Conservation (phyloP, 2,113 vertebrate species). For the Zosterops borbonicus region DNA sequence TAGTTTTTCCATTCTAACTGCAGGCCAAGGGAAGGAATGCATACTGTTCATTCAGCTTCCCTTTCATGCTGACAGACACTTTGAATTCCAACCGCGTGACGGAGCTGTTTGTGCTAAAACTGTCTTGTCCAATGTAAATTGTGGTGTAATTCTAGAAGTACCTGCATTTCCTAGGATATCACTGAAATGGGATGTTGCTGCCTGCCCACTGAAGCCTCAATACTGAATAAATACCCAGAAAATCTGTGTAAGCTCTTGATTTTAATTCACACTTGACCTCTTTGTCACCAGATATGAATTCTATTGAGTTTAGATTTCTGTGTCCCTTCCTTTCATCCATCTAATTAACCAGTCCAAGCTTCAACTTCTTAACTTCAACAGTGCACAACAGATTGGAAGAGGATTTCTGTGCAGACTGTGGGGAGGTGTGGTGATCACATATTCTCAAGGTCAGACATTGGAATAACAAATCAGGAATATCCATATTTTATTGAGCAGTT, state of each 20-base stretch:
- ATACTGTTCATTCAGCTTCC: neutral
- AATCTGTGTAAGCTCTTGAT: conserved; percentile 36
- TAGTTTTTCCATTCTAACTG: neutral
- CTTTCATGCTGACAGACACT: conserved; percentile 39
- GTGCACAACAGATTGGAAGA: conserved; percentile 49
- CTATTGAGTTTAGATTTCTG: conserved; percentile 51
- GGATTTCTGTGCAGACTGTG: conserved; percentile 19
- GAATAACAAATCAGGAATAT: conserved; percentile 47
- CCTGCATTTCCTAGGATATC: neutral
- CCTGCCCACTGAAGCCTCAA: neutral
- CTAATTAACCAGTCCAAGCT: conserved; percentile 70
- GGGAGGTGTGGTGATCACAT: neutral
- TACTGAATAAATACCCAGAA: conserved; percentile 30
- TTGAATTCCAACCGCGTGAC: conserved; percentile 12
- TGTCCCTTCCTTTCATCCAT: conserved; percentile 49
- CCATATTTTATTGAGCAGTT: conserved; percentile 4
- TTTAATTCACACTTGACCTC: conserved; percentile 68
- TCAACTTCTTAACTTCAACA: conserved; percentile 56
- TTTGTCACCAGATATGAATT: conserved; percentile 69
- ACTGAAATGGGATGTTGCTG: neutral
- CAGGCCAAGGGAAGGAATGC: neutral
- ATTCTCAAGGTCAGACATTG: conserved; percentile 33
- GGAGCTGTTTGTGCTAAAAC: conserved; percentile 49
- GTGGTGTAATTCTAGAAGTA: conserved; percentile 24
- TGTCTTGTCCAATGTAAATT: neutral